Evolutionary conservation across 1,140 invertebrate species (phyloP), one percentile per base, ranked within the genome.

Genomic region (Drosophila ohnishii): DNA sequence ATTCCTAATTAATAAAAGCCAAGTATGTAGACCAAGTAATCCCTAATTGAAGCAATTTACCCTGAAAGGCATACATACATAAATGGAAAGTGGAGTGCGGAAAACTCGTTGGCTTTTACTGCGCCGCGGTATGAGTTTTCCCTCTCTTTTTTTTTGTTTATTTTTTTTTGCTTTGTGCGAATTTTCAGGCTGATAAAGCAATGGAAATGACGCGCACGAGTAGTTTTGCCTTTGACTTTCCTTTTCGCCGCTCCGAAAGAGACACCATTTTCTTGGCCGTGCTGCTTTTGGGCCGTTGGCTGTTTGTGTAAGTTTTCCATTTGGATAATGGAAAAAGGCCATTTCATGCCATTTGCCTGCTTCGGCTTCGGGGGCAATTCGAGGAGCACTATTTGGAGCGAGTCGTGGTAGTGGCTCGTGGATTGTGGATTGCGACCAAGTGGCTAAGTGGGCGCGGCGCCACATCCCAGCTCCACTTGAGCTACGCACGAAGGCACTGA

Each of bases 311-410:
- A 87, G 84, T 90, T 91, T 90, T 90, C 83, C 85, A 91, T 91
- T 91, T 91, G 85, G 89, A 82, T 91, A 91, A 91, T 91, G 89
- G 90, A 91, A 91, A 90, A 90, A 91, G 90, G 78, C 89, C 89
- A 91, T 91, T 90, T 90, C 71, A 73, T 84, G 73, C 85, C 85
- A 88, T 89, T 88, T 85, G 82, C 69, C 78, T 78, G 75, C 83
- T 69, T 57, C 67, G 74, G 40, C 28, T 55, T 37, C 53, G 75
- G 85, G 74, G 83, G 85, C 85, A 89, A 85, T 88, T 84, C 55
- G 48, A 74, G 65, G 55, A 66, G 84, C 66, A 89, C 84, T 88
- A 88, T 80, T 89, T 62, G 61, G 62, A 80, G 83, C 75, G 78
- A 53, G 62, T 55, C 51, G 65, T 32, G 34, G 16, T 3, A 25